A percentile compares a stretch with the other conserved stretches of the same genome.
phyloP scores from a whole-genome alignment of 2,113 vertebrate genomes.

The Gnathonemus echidnorhynchus region DNA sequence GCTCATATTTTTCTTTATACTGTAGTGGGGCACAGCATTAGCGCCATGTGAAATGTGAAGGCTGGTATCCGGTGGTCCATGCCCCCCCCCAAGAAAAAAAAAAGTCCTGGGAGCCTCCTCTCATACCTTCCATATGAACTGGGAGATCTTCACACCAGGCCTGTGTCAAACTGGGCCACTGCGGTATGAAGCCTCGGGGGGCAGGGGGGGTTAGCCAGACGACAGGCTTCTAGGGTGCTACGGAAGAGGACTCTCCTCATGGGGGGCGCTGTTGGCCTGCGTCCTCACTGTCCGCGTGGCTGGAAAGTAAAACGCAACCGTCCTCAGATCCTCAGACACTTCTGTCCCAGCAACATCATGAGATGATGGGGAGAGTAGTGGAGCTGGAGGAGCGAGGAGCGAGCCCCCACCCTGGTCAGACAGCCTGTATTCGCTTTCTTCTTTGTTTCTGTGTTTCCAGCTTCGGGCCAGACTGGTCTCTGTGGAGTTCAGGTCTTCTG shows the following conservation, averaged over 20 bases:
- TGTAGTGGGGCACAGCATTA: conserved; percentile 32
- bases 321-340: not conserved
- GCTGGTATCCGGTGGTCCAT: conserved; percentile 14
- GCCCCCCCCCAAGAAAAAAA: conserved; percentile 19
- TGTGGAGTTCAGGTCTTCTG: conserved; percentile 10
- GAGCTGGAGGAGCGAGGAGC: not conserved
- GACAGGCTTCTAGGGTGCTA: not conserved
- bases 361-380: not conserved
- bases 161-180: not conserved
- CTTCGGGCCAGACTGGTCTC: conserved; percentile 13
- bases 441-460: not conserved
- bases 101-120: not conserved
- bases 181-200: not conserved
- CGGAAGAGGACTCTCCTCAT: not conserved
- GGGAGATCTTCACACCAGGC: not conserved
- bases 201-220: not conserved
- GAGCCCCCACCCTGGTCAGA: not conserved
- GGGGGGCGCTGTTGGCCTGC: not conserved
- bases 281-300: not conserved
- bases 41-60: not conserved
- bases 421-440: not conserved
- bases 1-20: conserved; percentile 57
- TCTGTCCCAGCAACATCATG: not conserved
- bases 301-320: not conserved
- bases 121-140: not conserved